Evolutionary conservation across 1,140 invertebrate species (phyloP).

Genomic region (Tetragonula clypearis): DNA sequence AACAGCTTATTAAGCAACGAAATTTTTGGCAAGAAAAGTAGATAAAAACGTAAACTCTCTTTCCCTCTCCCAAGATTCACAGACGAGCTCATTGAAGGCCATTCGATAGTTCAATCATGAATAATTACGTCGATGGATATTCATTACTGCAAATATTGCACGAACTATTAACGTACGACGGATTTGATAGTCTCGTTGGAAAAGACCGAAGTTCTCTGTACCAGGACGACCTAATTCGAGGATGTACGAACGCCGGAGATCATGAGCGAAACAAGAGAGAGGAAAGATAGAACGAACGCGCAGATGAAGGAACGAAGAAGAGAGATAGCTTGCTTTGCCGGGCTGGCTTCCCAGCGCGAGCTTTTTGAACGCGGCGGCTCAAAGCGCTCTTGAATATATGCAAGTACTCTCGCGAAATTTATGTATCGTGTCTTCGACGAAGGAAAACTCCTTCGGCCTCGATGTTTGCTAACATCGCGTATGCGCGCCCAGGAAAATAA

Average conservation of each 20-base stretch:
- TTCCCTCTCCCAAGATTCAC: too few species aligned
- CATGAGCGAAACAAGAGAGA: constrained; percentile 9
- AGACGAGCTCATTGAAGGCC: background rate
- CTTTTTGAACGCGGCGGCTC: constrained; percentile 32
- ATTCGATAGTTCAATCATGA: background rate
- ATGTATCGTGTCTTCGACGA: constrained; percentile 19
- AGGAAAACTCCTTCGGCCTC: background rate
- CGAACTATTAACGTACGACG: background rate
- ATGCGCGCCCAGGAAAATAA: constrained; percentile 29
- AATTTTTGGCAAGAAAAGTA: too few species aligned
- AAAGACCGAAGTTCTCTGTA: background rate
- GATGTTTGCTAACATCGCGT: constrained; percentile 19
- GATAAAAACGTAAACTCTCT: background rate
- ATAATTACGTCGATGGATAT: background rate
- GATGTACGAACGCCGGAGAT: constrained; percentile 1
- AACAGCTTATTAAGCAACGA: too few species aligned
- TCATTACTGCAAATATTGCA: background rate
- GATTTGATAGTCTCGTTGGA: background rate
- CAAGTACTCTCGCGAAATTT: constrained; percentile 35
- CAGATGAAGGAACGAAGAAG: background rate
- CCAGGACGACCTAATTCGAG: constrained; percentile 1
- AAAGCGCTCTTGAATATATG: constrained; percentile 43
- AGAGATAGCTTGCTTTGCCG: constrained; percentile 19
- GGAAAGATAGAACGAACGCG: background rate
- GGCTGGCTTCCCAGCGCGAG: constrained; percentile 8